These are phyloP conservation scores for Polypterus senegalus DNA, from an alignment of 2,113 vertebrate genomes.

Conservation along the genomic window DNA sequence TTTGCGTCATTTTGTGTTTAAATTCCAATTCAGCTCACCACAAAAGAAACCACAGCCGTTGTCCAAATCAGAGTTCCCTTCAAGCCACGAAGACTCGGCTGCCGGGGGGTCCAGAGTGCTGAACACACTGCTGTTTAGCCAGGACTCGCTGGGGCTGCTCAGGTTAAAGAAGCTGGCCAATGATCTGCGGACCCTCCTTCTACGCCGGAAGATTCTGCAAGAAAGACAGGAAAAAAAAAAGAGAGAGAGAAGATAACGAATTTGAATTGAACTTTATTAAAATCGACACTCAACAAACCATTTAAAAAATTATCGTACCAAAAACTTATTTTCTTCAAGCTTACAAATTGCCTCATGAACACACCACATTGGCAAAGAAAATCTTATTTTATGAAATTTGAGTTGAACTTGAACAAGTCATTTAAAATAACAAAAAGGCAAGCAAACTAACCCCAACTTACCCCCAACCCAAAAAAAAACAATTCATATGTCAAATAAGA, in stretches of 20 bases:
- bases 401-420: too few relatives aligned
- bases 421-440: too few relatives aligned
- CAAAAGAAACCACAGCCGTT: slow-evolving; percentile 32
- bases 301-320: too few relatives aligned
- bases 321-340: too few relatives aligned
- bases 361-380: too few relatives aligned
- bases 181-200: slow-evolving; percentile 42
- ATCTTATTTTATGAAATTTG: too few relatives aligned
- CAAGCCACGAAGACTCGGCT: slow-evolving; percentile 29
- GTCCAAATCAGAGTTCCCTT: slow-evolving; percentile 25
- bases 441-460: too few relatives aligned
- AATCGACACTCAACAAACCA: too few relatives aligned
- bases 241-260: neutral
- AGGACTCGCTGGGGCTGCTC: slow-evolving; percentile 43
- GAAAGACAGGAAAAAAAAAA: slow-evolving; percentile 6
- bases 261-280: too few relatives aligned
- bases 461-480: too few relatives aligned
- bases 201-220: slow-evolving; percentile 54
- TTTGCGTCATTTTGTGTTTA: neutral
- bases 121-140: slow-evolving; percentile 49
- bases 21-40: slow-evolving; percentile 26
- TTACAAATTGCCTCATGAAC: too few relatives aligned
- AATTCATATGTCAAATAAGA: too few relatives aligned
- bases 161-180: slow-evolving; percentile 52
- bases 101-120: slow-evolving; percentile 21